phyloP scores from a whole-genome alignment of 2,797 vertebrate species.

The Acanthurus leucopareius region DNA sequence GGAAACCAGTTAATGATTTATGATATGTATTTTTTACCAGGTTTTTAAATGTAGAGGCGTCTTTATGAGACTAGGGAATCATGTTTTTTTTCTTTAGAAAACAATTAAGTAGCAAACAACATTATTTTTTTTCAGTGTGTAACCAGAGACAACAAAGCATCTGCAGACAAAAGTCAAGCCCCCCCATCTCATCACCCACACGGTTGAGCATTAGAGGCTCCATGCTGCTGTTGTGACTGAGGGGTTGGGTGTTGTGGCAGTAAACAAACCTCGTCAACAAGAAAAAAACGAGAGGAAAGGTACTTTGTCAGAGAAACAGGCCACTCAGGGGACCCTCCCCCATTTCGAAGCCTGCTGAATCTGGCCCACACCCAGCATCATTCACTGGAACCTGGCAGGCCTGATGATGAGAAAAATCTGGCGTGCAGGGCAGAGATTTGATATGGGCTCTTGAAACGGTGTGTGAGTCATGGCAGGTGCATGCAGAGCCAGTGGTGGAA shows the following conservation, averaged over 20 bases:
- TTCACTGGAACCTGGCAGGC: conserved; percentile 38
- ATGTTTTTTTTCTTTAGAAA: conserved; percentile 13
- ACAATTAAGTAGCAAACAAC: too few species aligned
- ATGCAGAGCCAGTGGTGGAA: not conserved
- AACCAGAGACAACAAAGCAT: conserved; percentile 28
- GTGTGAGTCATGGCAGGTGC: not conserved
- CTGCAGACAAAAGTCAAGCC: conserved; percentile 22
- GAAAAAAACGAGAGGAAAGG: conserved; percentile 64
- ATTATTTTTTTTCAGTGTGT: not conserved
- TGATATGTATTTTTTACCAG: not conserved
- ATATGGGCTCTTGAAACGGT: not conserved
- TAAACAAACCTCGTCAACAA: conserved; percentile 60
- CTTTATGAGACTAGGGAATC: not conserved
- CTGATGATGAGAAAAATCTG: conserved; percentile 32
- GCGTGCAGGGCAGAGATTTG: conserved; percentile 16
- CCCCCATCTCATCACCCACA: conserved; percentile 23
- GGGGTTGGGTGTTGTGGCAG: conserved; percentile 12
- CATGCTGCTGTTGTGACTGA: conserved; percentile 49
- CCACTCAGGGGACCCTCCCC: conserved; percentile 39
- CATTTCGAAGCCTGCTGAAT: conserved; percentile 45
- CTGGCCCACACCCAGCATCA: conserved; percentile 58
- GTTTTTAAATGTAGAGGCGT: not conserved
- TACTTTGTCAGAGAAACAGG: conserved; percentile 70
- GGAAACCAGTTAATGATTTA: conserved; percentile 8
- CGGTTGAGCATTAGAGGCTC: conserved; percentile 18